These are phyloP conservation scores for Drosophila lini DNA, from an alignment of 1,140 invertebrate species.

Conservation along the genomic window DNA sequence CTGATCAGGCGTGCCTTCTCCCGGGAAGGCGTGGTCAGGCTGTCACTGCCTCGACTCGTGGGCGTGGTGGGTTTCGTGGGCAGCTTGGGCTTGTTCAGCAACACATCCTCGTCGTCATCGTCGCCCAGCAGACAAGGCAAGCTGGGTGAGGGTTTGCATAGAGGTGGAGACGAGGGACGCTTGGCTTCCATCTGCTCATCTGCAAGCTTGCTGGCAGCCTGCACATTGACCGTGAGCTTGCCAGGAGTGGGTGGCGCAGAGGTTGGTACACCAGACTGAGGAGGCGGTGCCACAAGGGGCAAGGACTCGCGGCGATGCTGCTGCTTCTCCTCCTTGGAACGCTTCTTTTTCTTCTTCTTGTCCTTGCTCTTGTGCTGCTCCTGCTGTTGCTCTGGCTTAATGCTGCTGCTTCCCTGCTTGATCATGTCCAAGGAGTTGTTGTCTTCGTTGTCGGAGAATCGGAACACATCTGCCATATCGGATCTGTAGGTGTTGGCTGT, in stretches of 20 bases:
- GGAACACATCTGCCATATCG: slow-evolving; percentile 84
- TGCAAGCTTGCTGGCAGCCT: slow-evolving; percentile 68
- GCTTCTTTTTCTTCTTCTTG: slow-evolving; percentile 93
- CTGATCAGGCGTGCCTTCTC: slow-evolving; percentile 86
- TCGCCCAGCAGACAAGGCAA: slow-evolving; percentile 78
- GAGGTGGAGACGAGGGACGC: slow-evolving; percentile 51
- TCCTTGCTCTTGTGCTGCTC: slow-evolving; percentile 87
- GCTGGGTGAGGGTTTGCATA: slow-evolving; percentile 81
- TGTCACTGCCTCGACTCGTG: slow-evolving; percentile 50
- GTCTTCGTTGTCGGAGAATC: slow-evolving; percentile 86
- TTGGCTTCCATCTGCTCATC: slow-evolving; percentile 56
- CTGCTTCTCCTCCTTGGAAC: slow-evolving; percentile 90
- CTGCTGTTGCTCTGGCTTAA: slow-evolving; percentile 23
- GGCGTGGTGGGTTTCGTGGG: slow-evolving; percentile 12
- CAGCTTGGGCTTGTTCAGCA: slow-evolving; percentile 10
- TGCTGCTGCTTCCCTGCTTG: slow-evolving; percentile 25
- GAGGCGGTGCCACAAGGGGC: slow-evolving; percentile 59
- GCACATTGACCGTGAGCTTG: slow-evolving; percentile 77
- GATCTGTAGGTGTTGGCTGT: slow-evolving; percentile 79
- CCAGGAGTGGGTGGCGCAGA: slow-evolving; percentile 23
- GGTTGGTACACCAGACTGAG: not conserved
- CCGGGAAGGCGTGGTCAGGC: slow-evolving; percentile 84
- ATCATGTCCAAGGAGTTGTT: slow-evolving; percentile 59
- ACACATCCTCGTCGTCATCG: slow-evolving; percentile 63
- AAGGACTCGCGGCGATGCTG: slow-evolving; percentile 86